Conservation (phyloP, 2,113 vertebrate species). For the Ameiurus melas region DNA sequence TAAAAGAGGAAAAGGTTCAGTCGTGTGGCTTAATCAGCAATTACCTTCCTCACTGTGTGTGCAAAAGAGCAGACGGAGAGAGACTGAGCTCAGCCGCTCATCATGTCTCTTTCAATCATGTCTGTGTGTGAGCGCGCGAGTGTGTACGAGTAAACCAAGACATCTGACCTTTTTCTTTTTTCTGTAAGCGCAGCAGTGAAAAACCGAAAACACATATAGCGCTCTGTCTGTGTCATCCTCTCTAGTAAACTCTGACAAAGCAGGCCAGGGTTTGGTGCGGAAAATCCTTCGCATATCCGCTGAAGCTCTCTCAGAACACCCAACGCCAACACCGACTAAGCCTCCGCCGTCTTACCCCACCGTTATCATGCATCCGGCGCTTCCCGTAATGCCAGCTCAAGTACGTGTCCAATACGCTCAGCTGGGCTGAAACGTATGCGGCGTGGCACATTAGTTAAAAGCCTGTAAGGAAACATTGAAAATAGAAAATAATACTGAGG, state of each 20-base stretch:
- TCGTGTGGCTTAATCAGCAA: slow-evolving; percentile 21
- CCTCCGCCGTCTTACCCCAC: slow-evolving; percentile 48
- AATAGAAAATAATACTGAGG: not conserved
- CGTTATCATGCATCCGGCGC: slow-evolving; percentile 30
- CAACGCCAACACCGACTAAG: slow-evolving; percentile 58
- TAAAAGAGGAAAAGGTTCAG: not conserved
- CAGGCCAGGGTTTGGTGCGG: slow-evolving; percentile 51
- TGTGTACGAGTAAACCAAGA: not conserved
- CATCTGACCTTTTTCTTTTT: slow-evolving; percentile 28
- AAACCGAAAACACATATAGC: slow-evolving; percentile 49
- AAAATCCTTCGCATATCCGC: slow-evolving; percentile 55
- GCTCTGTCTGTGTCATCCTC: not conserved
- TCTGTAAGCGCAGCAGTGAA: slow-evolving; percentile 39
- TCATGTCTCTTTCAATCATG: slow-evolving; percentile 4
- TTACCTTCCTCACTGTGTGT: not conserved
- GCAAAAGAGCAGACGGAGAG: slow-evolving; percentile 1
- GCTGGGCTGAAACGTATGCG: slow-evolving; percentile 16
- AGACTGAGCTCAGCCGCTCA: not conserved
- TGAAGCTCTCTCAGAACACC: slow-evolving; percentile 48
- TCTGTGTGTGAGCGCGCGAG: not conserved
- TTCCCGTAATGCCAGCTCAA: slow-evolving; percentile 34
- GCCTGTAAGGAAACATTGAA: not conserved
- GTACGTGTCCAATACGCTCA: slow-evolving; percentile 36
- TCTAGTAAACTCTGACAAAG: slow-evolving; percentile 16
- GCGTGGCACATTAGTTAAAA: slow-evolving; percentile 11